A percentile compares a stretch with the other conserved stretches of the same genome.
phyloP scores from a whole-genome alignment of 2,888 invertebrate genomes.

The Operophtera brumata region DNA sequence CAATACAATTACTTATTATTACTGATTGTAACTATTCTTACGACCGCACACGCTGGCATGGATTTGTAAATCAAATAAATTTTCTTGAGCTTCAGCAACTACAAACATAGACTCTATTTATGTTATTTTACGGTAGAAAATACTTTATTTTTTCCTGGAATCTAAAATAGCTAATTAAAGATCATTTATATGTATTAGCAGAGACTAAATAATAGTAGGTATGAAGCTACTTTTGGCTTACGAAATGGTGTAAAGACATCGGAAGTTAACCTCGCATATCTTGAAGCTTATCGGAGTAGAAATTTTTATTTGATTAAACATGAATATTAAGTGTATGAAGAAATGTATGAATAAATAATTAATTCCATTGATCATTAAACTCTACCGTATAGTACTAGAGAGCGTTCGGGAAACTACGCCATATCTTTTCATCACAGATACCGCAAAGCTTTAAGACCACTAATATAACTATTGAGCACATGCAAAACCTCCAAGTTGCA shows the following conservation, averaged over 20 bases:
- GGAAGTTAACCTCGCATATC: conserved; percentile 11
- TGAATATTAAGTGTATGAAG: background rate
- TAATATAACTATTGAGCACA: too few species aligned
- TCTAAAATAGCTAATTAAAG: conserved; percentile 29
- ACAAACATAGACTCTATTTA: conserved; percentile 7
- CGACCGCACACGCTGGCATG: conserved; percentile 39
- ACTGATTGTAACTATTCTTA: conserved; percentile 28
- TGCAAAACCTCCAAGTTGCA: too few species aligned
- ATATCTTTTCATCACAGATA: too few species aligned
- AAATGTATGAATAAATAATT: background rate
- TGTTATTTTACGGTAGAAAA: background rate
- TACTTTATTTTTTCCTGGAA: background rate
- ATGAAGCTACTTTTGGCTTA: conserved; percentile 25
- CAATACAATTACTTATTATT: conserved; percentile 33
- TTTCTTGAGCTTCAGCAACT: conserved; percentile 35
- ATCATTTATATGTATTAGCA: conserved; percentile 42
- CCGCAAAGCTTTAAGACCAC: too few species aligned
- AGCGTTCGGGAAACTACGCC: too few species aligned
- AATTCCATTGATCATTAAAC: too few species aligned
- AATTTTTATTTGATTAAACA: conserved; percentile 10
- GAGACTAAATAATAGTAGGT: conserved; percentile 3
- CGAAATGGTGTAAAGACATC: conserved; percentile 5
- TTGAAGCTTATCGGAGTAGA: conserved; percentile 14
- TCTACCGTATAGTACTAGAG: too few species aligned
- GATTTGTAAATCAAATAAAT: conserved; percentile 49